Percentiles rank a stretch among this genome's conserved stretches.
phyloP scores from a whole-genome alignment of 1,140 invertebrate genomes.

The Drosophila sp. region DNA sequence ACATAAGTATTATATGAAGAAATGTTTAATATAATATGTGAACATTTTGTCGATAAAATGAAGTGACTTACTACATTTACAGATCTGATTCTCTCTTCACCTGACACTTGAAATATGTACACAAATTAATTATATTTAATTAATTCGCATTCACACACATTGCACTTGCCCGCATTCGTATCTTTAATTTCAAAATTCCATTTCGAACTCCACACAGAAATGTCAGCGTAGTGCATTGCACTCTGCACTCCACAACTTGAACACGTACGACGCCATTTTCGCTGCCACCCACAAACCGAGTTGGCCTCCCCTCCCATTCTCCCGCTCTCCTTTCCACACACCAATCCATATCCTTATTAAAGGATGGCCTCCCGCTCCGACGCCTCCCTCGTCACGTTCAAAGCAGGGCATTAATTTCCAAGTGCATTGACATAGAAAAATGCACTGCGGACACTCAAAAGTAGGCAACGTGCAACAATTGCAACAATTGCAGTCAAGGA shows the following conservation, averaged over 20 bases:
- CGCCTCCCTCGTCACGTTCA: constrained; percentile 17
- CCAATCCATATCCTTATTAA: constrained; percentile 20
- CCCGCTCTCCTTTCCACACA: not conserved
- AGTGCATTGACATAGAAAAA: constrained; percentile 79
- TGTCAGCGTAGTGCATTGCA: constrained; percentile 68
- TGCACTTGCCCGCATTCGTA: constrained; percentile 27
- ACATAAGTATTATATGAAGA: no score
- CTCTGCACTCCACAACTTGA: constrained; percentile 65
- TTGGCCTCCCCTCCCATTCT: not conserved
- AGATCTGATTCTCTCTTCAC: not conserved
- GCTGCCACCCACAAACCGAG: constrained; percentile 26
- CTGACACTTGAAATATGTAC: not conserved
- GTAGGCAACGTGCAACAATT: constrained; percentile 57
- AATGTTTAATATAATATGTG: no score
- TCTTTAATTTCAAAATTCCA: constrained; percentile 73
- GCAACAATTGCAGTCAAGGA: not conserved
- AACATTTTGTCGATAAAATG: no score
- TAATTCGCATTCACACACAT: constrained; percentile 26
- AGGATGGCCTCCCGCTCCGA: constrained; percentile 29
- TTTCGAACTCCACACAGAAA: constrained; percentile 42
- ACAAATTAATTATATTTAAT: constrained; percentile 59
- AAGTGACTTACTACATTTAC: not conserved
- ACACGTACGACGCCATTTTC: constrained; percentile 62
- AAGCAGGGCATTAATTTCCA: constrained; percentile 61
- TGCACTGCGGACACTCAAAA: constrained; percentile 60